Evolutionary conservation across 2,113 vertebrate species (phyloP).

Genomic region (Menidia beryllina): DNA sequence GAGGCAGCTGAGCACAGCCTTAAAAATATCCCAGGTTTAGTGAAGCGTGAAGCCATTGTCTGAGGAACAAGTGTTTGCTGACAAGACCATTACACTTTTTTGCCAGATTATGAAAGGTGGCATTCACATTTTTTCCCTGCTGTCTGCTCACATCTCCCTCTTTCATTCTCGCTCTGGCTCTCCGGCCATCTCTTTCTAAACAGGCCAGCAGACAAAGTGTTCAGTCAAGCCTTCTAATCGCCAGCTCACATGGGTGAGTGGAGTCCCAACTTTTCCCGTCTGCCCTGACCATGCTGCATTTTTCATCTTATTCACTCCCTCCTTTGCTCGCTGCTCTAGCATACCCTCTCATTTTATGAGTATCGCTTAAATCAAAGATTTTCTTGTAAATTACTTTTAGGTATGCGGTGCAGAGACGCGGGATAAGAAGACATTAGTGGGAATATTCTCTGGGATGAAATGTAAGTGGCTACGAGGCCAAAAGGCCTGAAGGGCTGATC

Average conservation of each 20-base stretch:
- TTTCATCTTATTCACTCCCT: conserved; percentile 62
- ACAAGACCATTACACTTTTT: conserved; percentile 67
- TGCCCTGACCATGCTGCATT: conserved; percentile 69
- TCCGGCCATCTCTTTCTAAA: conserved; percentile 73
- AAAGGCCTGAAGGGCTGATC: conserved; percentile 41
- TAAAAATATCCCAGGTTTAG: conserved; percentile 45
- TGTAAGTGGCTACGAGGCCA: conserved; percentile 34
- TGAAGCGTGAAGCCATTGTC: conserved; percentile 58
- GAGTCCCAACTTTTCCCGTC: conserved; percentile 79
- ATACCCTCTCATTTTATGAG: conserved; percentile 29
- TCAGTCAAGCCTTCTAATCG: conserved; percentile 82
- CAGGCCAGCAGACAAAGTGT: conserved; percentile 82
- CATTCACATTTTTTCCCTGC: conserved; percentile 70
- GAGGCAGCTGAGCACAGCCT: conserved; percentile 3
- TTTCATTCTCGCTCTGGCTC: conserved; percentile 59
- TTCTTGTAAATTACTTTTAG: conserved; percentile 28
- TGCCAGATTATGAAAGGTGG: conserved; percentile 74
- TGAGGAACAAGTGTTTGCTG: conserved; percentile 66
- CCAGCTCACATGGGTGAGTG: conserved; percentile 79
- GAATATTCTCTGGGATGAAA: conserved; percentile 30
- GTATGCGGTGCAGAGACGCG: conserved; percentile 14
- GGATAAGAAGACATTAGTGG: conserved; percentile 30
- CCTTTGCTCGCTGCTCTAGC: conserved; percentile 29
- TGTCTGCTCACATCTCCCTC: conserved; percentile 74
- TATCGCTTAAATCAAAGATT: not conserved